phyloP scores from a whole-genome alignment of 2,888 invertebrate species.

The Drosophila borealis region DNA sequence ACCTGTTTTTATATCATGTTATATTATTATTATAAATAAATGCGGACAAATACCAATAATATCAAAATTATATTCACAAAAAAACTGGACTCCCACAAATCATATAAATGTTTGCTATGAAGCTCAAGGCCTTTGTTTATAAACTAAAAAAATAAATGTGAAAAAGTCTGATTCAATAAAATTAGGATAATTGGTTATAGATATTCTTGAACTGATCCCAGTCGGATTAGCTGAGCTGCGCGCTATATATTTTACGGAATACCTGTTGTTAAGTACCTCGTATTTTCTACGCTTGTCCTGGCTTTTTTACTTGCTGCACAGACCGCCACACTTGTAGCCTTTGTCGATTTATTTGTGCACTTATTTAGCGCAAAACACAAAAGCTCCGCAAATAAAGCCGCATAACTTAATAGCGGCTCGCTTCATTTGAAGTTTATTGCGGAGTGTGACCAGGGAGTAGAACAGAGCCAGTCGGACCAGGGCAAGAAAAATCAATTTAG shows the following conservation, averaged over 20 bases:
- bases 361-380: conserved; percentile 70
- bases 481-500: conserved; percentile 79
- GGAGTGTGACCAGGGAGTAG: conserved; percentile 49
- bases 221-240: conserved; percentile 28
- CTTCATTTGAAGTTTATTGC: conserved; percentile 81
- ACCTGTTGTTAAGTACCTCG: conserved; percentile 21
- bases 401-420: conserved; percentile 78
- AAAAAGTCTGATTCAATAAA: background rate
- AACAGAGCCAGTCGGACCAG: conserved; percentile 41
- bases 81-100: too few relatives aligned
- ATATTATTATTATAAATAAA: too few relatives aligned
- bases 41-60: too few relatives aligned
- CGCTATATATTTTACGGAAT: background rate
- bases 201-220: conserved; percentile 31
- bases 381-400: conserved; percentile 69
- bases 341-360: conserved; percentile 76
- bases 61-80: too few relatives aligned
- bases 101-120: too few relatives aligned
- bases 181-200: conserved; percentile 31
- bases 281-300: conserved; percentile 30
- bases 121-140: background rate
- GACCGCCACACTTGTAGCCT: conserved; percentile 31
- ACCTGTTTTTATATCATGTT: conserved; percentile 25
- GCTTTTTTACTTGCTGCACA: conserved; percentile 3
- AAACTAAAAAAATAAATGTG: background rate